Conservation (phyloP, 1,140 invertebrate species). For the Drosophila nigrodunni region DNA sequence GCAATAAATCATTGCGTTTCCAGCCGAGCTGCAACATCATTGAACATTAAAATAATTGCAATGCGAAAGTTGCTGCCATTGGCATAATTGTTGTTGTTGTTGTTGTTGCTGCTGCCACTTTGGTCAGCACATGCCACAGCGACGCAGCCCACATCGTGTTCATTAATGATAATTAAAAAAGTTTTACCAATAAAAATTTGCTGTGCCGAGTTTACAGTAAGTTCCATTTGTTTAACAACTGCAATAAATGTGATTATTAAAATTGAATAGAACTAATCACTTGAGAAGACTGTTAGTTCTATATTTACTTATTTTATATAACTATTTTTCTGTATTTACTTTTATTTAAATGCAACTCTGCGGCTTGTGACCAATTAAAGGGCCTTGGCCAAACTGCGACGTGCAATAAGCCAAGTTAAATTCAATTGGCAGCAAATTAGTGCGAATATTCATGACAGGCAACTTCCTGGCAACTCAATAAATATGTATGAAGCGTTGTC, state of each 20-base stretch:
- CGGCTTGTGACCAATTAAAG: background rate
- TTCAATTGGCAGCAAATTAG: conserved; percentile 64
- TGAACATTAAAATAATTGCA: conserved; percentile 81
- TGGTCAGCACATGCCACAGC: conserved; percentile 42
- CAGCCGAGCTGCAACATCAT: conserved; percentile 74
- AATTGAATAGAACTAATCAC: background rate
- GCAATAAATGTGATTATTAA: conserved; percentile 38
- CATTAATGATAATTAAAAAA: conserved; percentile 82
- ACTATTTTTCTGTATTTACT: no score
- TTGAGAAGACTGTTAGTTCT: no score
- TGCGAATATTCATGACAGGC: conserved; percentile 54
- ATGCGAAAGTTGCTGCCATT: conserved; percentile 61
- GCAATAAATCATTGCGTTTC: conserved; percentile 75
- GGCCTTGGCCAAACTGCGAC: background rate
- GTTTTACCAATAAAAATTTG: conserved; percentile 63
- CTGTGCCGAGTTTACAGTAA: conserved; percentile 32
- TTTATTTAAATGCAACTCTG: background rate
- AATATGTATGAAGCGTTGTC: conserved; percentile 54
- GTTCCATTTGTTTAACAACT: conserved; percentile 47
- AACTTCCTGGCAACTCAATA: conserved; percentile 32
- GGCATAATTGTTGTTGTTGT: conserved; percentile 1
- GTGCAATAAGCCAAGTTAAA: conserved; percentile 49
- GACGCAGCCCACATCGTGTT: conserved; percentile 46
- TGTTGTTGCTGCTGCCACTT: conserved; percentile 1
- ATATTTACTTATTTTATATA: no score